Conservation (phyloP, 2,888 invertebrate genomes). For the Alcis repandata region DNA sequence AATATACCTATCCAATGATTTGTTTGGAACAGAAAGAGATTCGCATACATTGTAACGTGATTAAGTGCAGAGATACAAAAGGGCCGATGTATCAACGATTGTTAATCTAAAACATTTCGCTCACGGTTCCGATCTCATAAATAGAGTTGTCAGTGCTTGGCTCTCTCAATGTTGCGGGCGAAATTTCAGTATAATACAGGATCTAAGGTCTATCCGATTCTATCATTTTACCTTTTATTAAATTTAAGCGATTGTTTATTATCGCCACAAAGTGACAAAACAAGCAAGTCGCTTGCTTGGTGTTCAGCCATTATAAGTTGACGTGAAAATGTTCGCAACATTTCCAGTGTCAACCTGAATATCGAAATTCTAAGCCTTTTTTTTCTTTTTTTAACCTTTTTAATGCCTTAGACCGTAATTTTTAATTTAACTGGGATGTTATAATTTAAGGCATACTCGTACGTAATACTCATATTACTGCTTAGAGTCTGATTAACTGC, state of each 20-base stretch:
- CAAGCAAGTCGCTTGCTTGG: no score
- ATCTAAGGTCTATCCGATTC: neutral
- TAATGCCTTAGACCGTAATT: no score
- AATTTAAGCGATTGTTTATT: neutral
- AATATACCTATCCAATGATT: no score
- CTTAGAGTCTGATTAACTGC: neutral
- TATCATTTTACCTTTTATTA: neutral
- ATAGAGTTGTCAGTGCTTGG: slow-evolving; percentile 69
- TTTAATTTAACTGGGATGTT: no score
- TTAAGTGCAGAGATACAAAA: slow-evolving; percentile 24
- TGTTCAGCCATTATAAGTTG: no score
- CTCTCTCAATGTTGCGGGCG: slow-evolving; percentile 56
- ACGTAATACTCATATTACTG: neutral
- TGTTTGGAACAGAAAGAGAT: slow-evolving; percentile 13
- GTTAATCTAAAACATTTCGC: slow-evolving; percentile 58
- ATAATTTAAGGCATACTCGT: no score
- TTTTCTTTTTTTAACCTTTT: no score
- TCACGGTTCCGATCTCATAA: slow-evolving; percentile 54
- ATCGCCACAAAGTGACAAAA: no score
- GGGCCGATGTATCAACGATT: slow-evolving; percentile 47
- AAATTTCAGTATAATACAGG: slow-evolving; percentile 2
- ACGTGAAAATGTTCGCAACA: no score
- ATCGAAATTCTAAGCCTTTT: no score
- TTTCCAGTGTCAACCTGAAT: no score
- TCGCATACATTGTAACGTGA: slow-evolving; percentile 7